Conservation (phyloP, 2,113 vertebrate species). For the Otolemur garnettii region DNA sequence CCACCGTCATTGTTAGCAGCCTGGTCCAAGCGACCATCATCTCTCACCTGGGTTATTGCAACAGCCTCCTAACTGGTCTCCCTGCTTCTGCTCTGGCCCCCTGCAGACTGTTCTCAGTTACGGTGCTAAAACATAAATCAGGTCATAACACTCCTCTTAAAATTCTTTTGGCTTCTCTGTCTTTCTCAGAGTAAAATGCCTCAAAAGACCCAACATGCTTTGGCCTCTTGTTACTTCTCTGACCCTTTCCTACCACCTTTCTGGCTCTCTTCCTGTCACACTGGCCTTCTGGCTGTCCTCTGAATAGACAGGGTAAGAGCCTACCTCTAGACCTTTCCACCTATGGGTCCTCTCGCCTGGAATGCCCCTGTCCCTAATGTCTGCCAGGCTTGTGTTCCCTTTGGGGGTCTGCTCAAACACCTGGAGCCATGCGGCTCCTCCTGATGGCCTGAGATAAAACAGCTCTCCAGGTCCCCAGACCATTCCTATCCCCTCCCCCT, state of each 20-base stretch:
- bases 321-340: constrained; percentile 11
- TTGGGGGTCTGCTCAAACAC: not conserved
- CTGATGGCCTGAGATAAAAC: not conserved
- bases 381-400: not conserved
- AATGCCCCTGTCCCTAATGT: not conserved
- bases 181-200: constrained; percentile 36
- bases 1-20: not conserved
- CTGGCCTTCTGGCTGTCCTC: not conserved
- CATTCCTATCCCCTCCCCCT: not conserved
- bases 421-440: not conserved
- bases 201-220: not conserved
- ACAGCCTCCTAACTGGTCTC: not conserved
- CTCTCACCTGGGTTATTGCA: constrained; percentile 41
- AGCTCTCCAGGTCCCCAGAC: too few species aligned
- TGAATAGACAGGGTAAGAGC: not conserved
- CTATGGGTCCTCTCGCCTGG: not conserved
- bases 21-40: not conserved
- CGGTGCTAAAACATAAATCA: constrained; percentile 48
- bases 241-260: not conserved
- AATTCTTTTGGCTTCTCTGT: not conserved
- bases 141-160: not conserved
- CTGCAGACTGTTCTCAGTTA: not conserved
- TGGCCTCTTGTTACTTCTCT: not conserved
- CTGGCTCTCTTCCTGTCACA: not conserved
- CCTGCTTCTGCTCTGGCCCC: constrained; percentile 27